Conservation (phyloP, 1,140 invertebrate genomes). For the Microvelia longipes region DNA sequence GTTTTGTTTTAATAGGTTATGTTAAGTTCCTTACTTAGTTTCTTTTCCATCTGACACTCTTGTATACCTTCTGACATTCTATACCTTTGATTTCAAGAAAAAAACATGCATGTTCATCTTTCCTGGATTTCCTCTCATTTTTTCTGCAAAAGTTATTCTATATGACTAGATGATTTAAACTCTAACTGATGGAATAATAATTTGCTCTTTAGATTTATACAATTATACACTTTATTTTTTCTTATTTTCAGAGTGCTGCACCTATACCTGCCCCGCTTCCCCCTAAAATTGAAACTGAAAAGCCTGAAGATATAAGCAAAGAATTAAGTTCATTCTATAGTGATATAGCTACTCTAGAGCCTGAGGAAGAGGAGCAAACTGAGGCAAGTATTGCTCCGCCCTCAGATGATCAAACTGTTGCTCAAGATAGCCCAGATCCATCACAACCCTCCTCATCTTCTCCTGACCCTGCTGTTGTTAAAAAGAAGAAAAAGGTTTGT, state of each 20-base stretch:
- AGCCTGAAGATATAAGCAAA: conserved; percentile 30
- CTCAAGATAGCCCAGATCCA: conserved; percentile 17
- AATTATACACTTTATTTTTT: not conserved
- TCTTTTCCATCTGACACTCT: too few relatives aligned
- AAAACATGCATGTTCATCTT: too few relatives aligned
- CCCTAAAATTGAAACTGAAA: conserved; percentile 11
- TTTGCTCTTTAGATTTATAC: too few relatives aligned
- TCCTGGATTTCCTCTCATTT: too few relatives aligned
- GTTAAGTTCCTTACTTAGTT: too few relatives aligned
- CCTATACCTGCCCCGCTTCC: not conserved
- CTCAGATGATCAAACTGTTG: conserved; percentile 6
- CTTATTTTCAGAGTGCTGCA: conserved; percentile 6
- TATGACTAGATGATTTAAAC: too few relatives aligned
- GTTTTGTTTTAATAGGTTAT: too few relatives aligned
- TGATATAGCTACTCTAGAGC: conserved; percentile 39
- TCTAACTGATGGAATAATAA: too few relatives aligned
- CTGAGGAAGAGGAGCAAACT: conserved; percentile 1
- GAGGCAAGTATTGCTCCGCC: conserved; percentile 13
- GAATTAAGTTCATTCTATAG: conserved; percentile 43
- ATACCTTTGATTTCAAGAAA: too few relatives aligned
- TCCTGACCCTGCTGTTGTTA: conserved; percentile 6
- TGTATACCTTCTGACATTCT: too few relatives aligned
- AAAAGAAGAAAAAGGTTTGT: conserved; percentile 38
- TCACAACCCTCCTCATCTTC: conserved; percentile 14
- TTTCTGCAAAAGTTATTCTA: too few relatives aligned